A percentile compares a stretch with the other conserved stretches of the same genome.
Evolutionary conservation across 2,797 vertebrate species (phyloP).

Genomic region (Galagoides demidoff): DNA sequence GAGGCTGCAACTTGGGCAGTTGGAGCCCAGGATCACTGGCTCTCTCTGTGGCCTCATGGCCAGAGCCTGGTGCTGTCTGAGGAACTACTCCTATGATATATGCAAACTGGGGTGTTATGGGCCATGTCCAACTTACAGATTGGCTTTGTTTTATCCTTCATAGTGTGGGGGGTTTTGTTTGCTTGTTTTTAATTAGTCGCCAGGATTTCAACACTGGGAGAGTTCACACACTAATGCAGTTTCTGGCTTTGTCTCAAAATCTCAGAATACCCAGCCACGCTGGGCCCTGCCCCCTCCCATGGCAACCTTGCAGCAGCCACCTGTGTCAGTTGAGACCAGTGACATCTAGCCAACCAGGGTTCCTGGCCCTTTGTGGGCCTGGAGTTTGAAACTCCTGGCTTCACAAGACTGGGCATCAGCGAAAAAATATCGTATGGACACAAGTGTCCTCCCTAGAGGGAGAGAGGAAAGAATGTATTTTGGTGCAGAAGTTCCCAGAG

Average conservation of each 20-base stretch:
- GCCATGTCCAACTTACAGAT: background rate
- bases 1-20: background rate
- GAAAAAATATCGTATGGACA: background rate
- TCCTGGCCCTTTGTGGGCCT: too few species aligned
- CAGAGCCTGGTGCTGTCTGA: background rate
- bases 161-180: background rate
- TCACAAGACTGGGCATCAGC: background rate
- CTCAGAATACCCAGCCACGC: background rate
- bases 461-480: background rate
- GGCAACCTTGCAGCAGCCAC: background rate
- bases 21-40: accelerated
- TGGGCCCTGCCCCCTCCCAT: background rate
- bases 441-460: background rate
- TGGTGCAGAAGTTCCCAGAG: background rate
- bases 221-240: background rate
- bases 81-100: too few species aligned
- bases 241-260: background rate
- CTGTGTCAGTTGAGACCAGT: background rate
- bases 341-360: background rate
- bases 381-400: background rate
- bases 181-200: background rate
- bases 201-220: background rate
- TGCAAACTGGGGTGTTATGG: background rate
- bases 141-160: background rate
- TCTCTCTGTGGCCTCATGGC: background rate